phyloP scores from a whole-genome alignment of 2,797 vertebrate genomes.

The Hirundo rustica region DNA sequence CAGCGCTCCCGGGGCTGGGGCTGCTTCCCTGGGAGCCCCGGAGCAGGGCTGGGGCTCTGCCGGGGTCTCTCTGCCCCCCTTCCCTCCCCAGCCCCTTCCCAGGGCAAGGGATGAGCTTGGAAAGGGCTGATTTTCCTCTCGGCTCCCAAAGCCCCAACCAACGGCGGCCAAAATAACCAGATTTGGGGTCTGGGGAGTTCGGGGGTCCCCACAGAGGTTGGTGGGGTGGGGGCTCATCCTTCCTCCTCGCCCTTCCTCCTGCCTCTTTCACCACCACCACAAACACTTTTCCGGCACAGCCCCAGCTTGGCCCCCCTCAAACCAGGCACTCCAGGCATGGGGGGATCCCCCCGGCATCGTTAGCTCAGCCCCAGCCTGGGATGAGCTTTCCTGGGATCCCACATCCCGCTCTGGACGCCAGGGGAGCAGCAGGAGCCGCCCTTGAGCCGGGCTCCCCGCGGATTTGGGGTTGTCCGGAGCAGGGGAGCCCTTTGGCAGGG shows the following conservation, averaged over 20 bases:
- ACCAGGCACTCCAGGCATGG: rapidly evolving
- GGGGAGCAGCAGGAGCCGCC: background rate
- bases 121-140: background rate
- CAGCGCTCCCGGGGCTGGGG: background rate
- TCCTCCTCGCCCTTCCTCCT: background rate
- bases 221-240: background rate
- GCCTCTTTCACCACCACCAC: background rate
- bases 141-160: background rate
- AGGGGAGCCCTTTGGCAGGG: background rate
- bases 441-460: rapidly evolving
- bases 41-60: background rate
- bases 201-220: background rate
- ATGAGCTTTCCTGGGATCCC: background rate
- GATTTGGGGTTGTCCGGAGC: background rate
- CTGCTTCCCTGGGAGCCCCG: background rate
- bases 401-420: background rate
- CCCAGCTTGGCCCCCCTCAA: background rate
- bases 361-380: background rate
- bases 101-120: background rate
- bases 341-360: background rate
- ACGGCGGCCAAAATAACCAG: rapidly evolving
- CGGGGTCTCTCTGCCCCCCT: background rate
- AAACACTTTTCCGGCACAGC: background rate
- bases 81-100: background rate
- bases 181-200: background rate